phyloP scores from a whole-genome alignment of 30 jellyfish, hydroid and myxozoan species.

The Hydractinia echinata region DNA sequence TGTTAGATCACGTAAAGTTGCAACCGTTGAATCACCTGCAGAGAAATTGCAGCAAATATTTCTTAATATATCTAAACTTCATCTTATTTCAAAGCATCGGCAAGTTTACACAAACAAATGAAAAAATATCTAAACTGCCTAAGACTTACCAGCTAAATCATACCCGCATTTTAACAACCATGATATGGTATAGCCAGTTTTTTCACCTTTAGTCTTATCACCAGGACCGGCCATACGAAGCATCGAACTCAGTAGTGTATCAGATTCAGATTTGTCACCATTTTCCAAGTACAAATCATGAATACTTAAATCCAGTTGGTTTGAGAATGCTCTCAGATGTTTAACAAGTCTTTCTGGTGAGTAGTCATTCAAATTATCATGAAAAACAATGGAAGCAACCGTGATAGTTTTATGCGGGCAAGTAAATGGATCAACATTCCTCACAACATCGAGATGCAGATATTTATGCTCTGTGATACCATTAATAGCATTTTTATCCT shows the following conservation, averaged over 20 bases:
- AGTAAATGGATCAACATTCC: background rate
- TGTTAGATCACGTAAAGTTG: constrained; percentile 40
- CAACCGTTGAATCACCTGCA: constrained; percentile 62
- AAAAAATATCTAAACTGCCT: background rate
- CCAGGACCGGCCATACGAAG: constrained; percentile 92
- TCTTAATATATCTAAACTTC: background rate
- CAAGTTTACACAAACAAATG: background rate
- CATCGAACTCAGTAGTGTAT: constrained; percentile 28
- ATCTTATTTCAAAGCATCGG: background rate
- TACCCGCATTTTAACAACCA: constrained; percentile 76
- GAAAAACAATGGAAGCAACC: constrained; percentile 68
- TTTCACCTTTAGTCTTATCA: constrained; percentile 42
- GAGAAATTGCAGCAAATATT: background rate
- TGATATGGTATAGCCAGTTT: constrained; percentile 58
- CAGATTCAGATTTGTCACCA: constrained; percentile 43
- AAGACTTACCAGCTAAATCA: constrained; percentile 67
- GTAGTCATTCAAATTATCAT: constrained; percentile 38
- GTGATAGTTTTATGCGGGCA: constrained; percentile 29
- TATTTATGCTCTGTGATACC: background rate
- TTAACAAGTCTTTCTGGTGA: constrained; percentile 43
- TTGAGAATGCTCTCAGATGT: constrained; percentile 53
- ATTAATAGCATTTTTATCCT: background rate
- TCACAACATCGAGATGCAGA: no score
- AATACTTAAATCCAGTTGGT: constrained; percentile 48
- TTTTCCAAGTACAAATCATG: constrained; percentile 51